phyloP scores from a whole-genome alignment of 2,113 vertebrate species.

The Leucopsar rothschildi region DNA sequence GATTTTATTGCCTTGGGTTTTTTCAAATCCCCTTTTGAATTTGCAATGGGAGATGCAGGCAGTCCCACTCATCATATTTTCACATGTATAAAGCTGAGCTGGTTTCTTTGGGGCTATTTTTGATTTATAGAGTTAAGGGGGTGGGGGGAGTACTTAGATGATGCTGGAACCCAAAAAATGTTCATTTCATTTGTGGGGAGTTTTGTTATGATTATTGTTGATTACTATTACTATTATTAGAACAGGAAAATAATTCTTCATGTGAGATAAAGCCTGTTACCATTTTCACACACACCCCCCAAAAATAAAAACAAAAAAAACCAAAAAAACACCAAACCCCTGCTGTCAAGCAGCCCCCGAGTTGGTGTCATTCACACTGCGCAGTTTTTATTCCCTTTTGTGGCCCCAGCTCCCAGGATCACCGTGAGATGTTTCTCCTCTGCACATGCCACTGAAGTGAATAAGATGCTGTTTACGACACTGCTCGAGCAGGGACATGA shows the following conservation, averaged over 20 bases:
- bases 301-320: background rate
- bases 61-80: slow-evolving; percentile 9
- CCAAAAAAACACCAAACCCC: background rate
- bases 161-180: background rate
- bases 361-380: background rate
- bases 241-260: slow-evolving; percentile 49
- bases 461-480: background rate
- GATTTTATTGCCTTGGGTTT: background rate
- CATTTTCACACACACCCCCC: slow-evolving; percentile 34
- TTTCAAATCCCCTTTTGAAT: background rate
- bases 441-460: background rate
- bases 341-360: background rate
- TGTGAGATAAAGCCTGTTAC: slow-evolving; percentile 44
- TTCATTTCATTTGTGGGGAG: background rate
- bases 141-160: background rate
- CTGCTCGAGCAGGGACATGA: background rate
- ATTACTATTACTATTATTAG: background rate
- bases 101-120: background rate
- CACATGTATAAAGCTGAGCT: background rate
- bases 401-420: background rate
- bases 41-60: background rate
- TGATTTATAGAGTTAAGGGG: background rate
- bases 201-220: background rate
- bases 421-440: background rate
- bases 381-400: slow-evolving; percentile 5